phyloP scores from a whole-genome alignment of 2,797 vertebrate genomes.

The Paramormyrops hopkinsi region DNA sequence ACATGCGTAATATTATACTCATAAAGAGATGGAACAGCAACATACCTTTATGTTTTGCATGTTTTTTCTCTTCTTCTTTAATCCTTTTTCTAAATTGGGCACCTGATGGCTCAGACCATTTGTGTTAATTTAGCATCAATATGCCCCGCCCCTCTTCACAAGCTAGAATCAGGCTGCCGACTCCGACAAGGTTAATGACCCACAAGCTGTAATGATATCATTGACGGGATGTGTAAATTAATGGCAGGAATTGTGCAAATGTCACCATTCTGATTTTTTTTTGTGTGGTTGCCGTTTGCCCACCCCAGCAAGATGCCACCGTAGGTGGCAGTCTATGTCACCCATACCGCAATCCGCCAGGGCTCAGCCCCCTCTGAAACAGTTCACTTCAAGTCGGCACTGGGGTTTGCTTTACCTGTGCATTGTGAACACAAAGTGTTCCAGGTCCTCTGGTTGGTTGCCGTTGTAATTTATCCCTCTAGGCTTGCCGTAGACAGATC shows the following conservation, averaged over 20 bases:
- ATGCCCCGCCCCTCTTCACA: neutral
- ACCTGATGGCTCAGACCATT: neutral
- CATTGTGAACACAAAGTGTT: neutral
- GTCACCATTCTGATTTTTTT: neutral
- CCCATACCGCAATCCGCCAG: neutral
- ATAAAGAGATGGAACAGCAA: neutral
- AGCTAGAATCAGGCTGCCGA: neutral
- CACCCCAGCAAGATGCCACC: neutral
- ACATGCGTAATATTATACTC: neutral
- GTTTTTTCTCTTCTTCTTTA: neutral
- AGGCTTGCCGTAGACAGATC: neutral
- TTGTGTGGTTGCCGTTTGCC: neutral
- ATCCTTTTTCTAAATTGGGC: neutral
- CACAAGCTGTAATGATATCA: neutral
- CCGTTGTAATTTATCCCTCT: neutral
- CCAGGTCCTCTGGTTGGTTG: neutral
- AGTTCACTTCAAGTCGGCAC: neutral
- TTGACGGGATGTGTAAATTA: neutral
- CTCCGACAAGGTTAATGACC: neutral
- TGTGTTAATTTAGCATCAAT: neutral
- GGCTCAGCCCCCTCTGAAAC: neutral
- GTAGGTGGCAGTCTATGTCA: neutral
- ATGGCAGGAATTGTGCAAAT: neutral
- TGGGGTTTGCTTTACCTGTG: neutral
- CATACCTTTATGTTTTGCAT: neutral